phyloP scores from a whole-genome alignment of 2,113 vertebrate genomes.

The Perccottus glenii region DNA sequence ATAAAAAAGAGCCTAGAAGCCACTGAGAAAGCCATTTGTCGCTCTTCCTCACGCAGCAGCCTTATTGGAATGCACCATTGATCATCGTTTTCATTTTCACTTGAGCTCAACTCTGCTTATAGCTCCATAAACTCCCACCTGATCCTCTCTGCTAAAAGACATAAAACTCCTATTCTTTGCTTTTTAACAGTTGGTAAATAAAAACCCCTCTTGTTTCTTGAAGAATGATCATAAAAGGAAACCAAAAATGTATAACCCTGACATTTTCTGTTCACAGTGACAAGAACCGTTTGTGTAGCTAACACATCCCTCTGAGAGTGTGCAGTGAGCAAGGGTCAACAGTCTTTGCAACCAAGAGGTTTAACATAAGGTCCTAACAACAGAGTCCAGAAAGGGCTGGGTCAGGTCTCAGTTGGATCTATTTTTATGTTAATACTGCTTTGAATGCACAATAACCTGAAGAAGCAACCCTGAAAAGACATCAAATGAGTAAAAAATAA shows the following conservation, averaged over 20 bases:
- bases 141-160: constrained; percentile 13
- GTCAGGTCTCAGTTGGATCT: constrained; percentile 27
- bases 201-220: constrained; percentile 15
- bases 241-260: constrained; percentile 10
- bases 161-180: neutral
- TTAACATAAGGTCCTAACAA: constrained; percentile 30
- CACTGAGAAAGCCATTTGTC: constrained; percentile 64
- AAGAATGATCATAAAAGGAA: constrained; percentile 26
- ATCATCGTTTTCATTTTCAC: constrained; percentile 33
- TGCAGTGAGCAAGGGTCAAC: constrained; percentile 38
- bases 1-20: constrained; percentile 21
- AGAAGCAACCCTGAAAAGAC: constrained; percentile 39
- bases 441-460: constrained; percentile 38
- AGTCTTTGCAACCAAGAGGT: constrained; percentile 31
- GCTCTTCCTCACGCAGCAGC: constrained; percentile 25
- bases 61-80: constrained; percentile 36
- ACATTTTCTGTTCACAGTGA: constrained; percentile 24
- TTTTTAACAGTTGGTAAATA: constrained; percentile 3
- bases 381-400: constrained; percentile 34
- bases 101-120: constrained; percentile 22
- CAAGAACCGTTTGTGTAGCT: constrained; percentile 20
- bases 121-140: constrained; percentile 44
- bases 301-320: constrained; percentile 31
- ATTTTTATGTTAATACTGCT: constrained; percentile 31
- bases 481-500: constrained; percentile 19